Evolutionary conservation across 2,888 invertebrate genomes (phyloP).

Genomic region (Sphaeridia pumilis): DNA sequence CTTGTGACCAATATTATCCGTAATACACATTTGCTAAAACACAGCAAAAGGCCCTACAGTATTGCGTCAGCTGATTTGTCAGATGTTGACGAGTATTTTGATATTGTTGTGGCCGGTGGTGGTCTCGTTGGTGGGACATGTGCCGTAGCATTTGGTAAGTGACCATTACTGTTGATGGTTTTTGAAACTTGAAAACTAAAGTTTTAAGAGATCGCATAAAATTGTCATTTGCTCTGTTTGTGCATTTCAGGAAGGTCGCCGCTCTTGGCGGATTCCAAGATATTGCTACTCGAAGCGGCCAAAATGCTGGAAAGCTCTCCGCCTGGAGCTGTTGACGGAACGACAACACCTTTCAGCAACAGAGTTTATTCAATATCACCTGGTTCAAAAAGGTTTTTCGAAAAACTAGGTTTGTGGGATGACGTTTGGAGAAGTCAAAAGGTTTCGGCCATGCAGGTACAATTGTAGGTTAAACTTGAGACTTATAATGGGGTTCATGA

Average conservation of each 20-base stretch:
- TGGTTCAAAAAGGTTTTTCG: conserved; percentile 61
- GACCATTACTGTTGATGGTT: too few relatives aligned
- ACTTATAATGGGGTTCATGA: too few relatives aligned
- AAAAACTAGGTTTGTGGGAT: conserved; percentile 69
- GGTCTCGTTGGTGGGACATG: conserved; percentile 90
- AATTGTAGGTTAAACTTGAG: too few relatives aligned
- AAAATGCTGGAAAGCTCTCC: conserved; percentile 14
- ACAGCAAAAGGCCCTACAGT: too few relatives aligned
- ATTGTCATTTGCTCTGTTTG: conserved; percentile 43
- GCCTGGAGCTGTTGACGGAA: background rate
- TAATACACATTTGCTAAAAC: too few relatives aligned
- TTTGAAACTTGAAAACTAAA: background rate
- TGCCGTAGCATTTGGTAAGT: conserved; percentile 72
- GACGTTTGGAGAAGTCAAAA: conserved; percentile 46
- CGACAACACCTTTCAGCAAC: conserved; percentile 57
- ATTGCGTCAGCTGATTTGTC: too few relatives aligned
- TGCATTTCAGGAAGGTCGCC: conserved; percentile 17
- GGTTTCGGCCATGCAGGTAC: conserved; percentile 27
- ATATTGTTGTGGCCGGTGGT: conserved; percentile 86
- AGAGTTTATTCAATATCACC: conserved; percentile 82
- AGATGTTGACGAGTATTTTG: conserved; percentile 39
- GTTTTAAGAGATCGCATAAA: conserved; percentile 48
- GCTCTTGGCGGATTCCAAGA: conserved; percentile 52
- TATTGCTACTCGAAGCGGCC: conserved; percentile 63
- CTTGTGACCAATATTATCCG: too few relatives aligned